These are phyloP conservation scores for Gorsachius goisagi DNA, from an alignment of 2,113 vertebrate genomes.

Conservation along the genomic window DNA sequence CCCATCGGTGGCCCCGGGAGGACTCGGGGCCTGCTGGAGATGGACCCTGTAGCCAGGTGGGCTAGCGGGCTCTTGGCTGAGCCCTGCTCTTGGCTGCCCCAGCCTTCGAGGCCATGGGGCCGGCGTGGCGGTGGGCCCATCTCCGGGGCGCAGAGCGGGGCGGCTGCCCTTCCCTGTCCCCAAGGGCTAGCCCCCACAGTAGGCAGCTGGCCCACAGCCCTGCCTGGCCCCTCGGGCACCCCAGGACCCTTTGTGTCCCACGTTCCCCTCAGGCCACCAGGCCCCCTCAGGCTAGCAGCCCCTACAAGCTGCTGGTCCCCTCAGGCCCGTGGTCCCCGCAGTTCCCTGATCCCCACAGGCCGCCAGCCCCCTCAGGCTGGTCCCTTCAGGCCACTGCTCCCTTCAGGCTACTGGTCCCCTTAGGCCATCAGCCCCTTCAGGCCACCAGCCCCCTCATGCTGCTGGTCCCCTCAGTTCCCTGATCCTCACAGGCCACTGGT, in stretches of 20 bases:
- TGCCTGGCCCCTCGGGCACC: background rate
- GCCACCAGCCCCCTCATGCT: too few relatives aligned
- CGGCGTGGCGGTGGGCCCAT: fast-evolving
- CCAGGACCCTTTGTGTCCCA: background rate
- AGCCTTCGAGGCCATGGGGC: background rate
- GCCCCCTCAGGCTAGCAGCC: fast-evolving
- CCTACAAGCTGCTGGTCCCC: background rate
- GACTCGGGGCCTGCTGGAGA: too few relatives aligned
- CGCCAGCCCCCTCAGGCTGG: fast-evolving
- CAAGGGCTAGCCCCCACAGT: fast-evolving
- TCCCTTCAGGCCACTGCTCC: too few relatives aligned
- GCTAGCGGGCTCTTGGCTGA: too few relatives aligned
- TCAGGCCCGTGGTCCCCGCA: background rate
- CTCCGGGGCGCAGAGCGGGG: too few relatives aligned
- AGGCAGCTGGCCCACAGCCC: background rate
- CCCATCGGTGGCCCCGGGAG: too few relatives aligned
- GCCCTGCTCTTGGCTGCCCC: background rate
- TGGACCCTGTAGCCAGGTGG: too few relatives aligned
- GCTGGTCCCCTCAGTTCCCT: too few relatives aligned
- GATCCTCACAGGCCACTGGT: too few relatives aligned
- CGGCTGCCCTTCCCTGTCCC: background rate
- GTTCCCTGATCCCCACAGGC: too few relatives aligned
- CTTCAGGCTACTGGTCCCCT: too few relatives aligned
- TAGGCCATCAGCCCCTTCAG: too few relatives aligned
- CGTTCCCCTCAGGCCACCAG: background rate